phyloP scores from a whole-genome alignment of 2,113 vertebrate species.

The Mus spicilegus region DNA sequence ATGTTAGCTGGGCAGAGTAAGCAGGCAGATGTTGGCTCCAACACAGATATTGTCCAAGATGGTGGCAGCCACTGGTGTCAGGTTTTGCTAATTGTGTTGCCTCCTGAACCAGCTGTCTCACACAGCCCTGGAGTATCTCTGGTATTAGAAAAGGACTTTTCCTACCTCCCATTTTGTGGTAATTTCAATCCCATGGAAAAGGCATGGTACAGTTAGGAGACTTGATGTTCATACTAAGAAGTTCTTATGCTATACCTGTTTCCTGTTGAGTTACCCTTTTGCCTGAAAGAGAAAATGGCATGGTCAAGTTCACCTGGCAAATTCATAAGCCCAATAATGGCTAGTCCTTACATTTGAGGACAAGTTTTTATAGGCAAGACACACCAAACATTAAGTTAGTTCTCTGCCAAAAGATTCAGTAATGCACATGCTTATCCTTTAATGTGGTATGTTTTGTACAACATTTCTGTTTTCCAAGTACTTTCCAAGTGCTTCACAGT shows the following conservation, averaged over 20 bases:
- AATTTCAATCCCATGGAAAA: conserved; percentile 56
- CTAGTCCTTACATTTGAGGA: neutral
- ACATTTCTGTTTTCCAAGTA: neutral
- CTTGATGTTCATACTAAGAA: conserved; percentile 29
- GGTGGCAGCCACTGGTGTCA: conserved; percentile 2
- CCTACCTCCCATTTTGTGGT: conserved; percentile 5
- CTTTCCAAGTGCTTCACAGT: neutral
- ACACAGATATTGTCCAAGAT: neutral
- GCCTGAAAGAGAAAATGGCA: conserved; percentile 33
- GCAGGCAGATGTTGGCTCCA: neutral
- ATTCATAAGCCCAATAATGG: neutral
- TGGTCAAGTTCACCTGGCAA: neutral
- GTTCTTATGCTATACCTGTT: neutral
- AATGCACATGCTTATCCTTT: no score
- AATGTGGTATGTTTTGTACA: neutral
- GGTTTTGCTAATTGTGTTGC: neutral
- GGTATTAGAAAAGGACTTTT: neutral
- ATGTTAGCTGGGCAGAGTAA: neutral
- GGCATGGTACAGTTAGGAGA: neutral
- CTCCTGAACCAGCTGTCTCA: neutral
- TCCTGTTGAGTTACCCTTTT: conserved; percentile 17
- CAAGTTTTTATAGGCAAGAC: neutral
- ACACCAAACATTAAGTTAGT: neutral
- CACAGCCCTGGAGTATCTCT: neutral
- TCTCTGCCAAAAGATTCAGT: neutral